A percentile compares a stretch with the other conserved stretches of the same genome.
phyloP scores from a whole-genome alignment of 2,888 invertebrate species.

The Sarcophaga carnaria region DNA sequence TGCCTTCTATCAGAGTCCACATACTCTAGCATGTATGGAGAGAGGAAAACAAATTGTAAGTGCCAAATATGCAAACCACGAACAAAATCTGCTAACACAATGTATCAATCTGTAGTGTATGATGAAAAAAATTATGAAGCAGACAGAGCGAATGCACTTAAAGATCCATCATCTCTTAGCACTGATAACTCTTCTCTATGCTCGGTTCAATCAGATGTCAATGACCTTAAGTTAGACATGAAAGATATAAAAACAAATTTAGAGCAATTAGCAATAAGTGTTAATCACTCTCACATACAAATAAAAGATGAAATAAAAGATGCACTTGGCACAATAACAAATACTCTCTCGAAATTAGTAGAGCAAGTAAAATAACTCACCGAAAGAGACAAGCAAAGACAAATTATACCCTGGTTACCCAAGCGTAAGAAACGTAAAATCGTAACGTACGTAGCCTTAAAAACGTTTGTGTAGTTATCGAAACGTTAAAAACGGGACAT shows the following conservation, averaged over 20 bases:
- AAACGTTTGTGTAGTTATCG: too few species aligned
- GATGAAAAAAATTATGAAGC: background rate
- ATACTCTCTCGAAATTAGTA: background rate
- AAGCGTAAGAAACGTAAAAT: background rate
- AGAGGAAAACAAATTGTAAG: too few species aligned
- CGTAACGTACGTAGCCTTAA: too few species aligned
- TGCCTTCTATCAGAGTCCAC: too few species aligned
- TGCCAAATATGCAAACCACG: too few species aligned
- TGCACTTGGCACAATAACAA: conserved; percentile 11
- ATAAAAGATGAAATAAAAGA: background rate
- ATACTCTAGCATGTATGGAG: too few species aligned
- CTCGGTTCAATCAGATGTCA: background rate
- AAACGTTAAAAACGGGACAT: too few species aligned
- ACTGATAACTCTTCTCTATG: background rate
- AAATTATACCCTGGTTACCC: background rate
- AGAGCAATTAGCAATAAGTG: background rate
- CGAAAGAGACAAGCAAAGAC: conserved; percentile 1
- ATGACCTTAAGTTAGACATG: background rate
- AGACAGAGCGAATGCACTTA: background rate
- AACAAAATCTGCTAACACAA: too few species aligned
- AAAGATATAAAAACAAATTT: conserved; percentile 8
- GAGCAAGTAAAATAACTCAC: background rate
- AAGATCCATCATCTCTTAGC: background rate
- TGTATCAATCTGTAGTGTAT: too few species aligned
- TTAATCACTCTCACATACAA: background rate